These are phyloP conservation scores for Archivesica marissinica DNA, from an alignment of 1,140 invertebrate genomes.

Conservation along the genomic window DNA sequence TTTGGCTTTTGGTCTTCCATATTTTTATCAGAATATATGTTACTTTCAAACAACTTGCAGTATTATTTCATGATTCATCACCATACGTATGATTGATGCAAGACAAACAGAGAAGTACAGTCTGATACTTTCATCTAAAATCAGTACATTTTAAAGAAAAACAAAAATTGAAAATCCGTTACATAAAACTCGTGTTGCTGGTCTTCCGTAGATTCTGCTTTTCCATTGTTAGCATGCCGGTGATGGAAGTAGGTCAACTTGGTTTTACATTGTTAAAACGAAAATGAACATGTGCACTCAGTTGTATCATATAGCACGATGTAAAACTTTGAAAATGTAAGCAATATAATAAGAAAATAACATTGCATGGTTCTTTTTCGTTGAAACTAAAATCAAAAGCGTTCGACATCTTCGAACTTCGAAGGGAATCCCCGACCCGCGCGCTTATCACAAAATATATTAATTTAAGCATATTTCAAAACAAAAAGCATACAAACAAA, in stretches of 20 bases:
- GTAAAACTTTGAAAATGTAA: neutral
- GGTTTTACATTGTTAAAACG: neutral
- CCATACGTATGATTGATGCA: too few relatives aligned
- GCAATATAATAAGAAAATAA: neutral
- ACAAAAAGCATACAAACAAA: too few relatives aligned
- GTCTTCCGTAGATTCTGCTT: conserved; percentile 58
- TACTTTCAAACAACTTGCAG: too few relatives aligned
- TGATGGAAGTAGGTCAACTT: neutral
- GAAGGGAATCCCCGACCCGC: neutral
- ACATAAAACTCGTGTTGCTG: conserved; percentile 44
- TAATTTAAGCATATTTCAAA: too few relatives aligned
- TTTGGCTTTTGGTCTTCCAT: conserved; percentile 10
- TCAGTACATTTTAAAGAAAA: neutral
- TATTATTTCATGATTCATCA: too few relatives aligned
- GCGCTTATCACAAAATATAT: neutral
- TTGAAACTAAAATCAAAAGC: too few relatives aligned
- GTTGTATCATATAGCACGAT: too few relatives aligned
- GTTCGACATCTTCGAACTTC: too few relatives aligned
- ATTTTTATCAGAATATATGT: neutral
- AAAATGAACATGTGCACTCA: neutral
- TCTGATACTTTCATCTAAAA: neutral
- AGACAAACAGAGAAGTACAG: neutral
- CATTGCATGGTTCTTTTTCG: too few relatives aligned
- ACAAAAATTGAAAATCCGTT: neutral
- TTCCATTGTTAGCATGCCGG: neutral